Base-by-base conservation (phyloP, 2,888 invertebrate species). In the Thecophora atra region DNA sequence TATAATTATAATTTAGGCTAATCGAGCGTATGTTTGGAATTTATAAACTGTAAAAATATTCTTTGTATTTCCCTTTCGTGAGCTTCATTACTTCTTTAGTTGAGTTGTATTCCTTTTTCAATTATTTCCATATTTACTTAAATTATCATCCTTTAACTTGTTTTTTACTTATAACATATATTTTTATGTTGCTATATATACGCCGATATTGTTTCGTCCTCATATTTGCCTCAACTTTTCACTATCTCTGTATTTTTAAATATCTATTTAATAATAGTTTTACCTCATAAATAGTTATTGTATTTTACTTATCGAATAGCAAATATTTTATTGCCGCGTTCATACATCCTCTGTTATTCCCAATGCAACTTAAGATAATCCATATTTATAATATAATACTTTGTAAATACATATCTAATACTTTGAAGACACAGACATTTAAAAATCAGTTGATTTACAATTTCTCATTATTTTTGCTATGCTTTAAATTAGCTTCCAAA, bases 161-260 rank as follows among this genome's bases (percentile, higher is more conserved):
- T n/a, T n/a, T n/a, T n/a, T n/a, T n/a, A n/a, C n/a, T n/a, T n/a
- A n/a, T n/a, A n/a, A n/a, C n/a, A n/a, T n/a, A n/a, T n/a, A n/a
- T n/a, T n/a, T n/a, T n/a, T n/a, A n/a, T n/a, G n/a, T n/a, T n/a
- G n/a, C n/a, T n/a, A n/a, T n/a, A n/a, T n/a, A n/a, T n/a, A n/a
- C n/a, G n/a, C n/a, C n/a, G n/a, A n/a, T n/a, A n/a, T 70, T 58
- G 42, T 30, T 44, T 56, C 42, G 24, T 69, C 56, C 13, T 44
- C 58, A 6, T 37, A 8, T 69, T 44, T 69, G 11, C 21, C 17
- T 56, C 30, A 30, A 17, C 26, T 24, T 37, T 69, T 30, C 19
- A 30, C n/a, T 13, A 42, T 69, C 28, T 58, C 56, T 28, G 11
- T 28, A n/a, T 69, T 47, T 58, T 68, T 37, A 37, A 15, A 47